phyloP scores from a whole-genome alignment of 53 echinoderm and acorn worm species.

The Holothuria leucospilota region DNA sequence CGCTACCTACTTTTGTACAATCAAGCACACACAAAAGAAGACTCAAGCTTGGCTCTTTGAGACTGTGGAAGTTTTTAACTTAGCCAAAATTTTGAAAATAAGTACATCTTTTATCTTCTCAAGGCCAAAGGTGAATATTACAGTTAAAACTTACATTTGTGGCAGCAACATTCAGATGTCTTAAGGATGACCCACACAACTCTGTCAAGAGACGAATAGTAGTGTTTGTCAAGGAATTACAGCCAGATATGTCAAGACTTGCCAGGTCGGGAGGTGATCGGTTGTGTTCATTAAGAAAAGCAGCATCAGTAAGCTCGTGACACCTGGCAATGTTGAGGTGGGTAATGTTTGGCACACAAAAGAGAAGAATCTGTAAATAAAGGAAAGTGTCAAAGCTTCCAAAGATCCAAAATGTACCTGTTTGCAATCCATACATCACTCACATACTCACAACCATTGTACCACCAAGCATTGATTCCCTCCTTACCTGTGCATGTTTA shows the following conservation, averaged over 20 bases:
- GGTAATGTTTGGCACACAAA: conserved; percentile 32
- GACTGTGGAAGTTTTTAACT: too few species aligned
- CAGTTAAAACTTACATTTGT: conserved; percentile 67
- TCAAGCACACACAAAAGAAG: too few species aligned
- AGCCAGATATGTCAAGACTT: conserved; percentile 77
- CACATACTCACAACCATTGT: too few species aligned
- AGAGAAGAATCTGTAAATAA: conserved; percentile 14
- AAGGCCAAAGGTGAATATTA: too few species aligned
- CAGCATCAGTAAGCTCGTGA: conserved; percentile 13
- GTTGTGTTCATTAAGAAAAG: not conserved
- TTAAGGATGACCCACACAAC: conserved; percentile 79
- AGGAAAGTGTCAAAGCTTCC: too few species aligned
- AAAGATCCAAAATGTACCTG: not conserved
- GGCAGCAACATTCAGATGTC: conserved; percentile 77
- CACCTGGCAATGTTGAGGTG: conserved; percentile 28
- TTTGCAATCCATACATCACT: too few species aligned
- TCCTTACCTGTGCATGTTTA: too few species aligned
- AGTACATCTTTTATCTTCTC: not conserved
- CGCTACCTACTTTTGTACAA: too few species aligned
- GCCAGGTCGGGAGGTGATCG: not conserved
- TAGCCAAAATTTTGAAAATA: too few species aligned
- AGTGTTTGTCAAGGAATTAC: conserved; percentile 79
- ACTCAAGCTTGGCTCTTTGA: too few species aligned
- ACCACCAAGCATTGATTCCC: too few species aligned
- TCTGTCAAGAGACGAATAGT: conserved; percentile 83